Evolutionary conservation across 2,113 vertebrate species (phyloP), one percentile per base, ranked within the genome.

Genomic region (Noctilio leporinus): DNA sequence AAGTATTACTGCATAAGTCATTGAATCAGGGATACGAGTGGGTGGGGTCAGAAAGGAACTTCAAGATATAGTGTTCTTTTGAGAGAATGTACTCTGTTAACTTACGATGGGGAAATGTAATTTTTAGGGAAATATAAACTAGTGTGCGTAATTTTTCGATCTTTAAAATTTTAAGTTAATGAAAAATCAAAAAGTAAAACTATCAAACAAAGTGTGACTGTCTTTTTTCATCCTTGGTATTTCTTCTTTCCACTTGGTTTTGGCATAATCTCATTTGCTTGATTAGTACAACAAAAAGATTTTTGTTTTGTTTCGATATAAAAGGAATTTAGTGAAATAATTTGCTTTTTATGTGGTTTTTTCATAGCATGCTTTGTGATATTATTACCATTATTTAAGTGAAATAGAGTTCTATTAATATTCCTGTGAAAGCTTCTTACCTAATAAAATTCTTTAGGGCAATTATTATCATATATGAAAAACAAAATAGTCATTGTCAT

Each of bases 361-460:
- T 77, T 92, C 57, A 70, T n/a, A 89, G 72, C 73, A 73, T 93
- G 75, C 24, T 83, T 91, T 93, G 45, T 85, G 51, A 7, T 85
- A 5, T 85, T 91, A 57, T 51, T 90, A 5, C 49, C 95, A 75
- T 94, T 91, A 73, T 69, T 94, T 64, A 94, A 83, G 88, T 93
- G 30, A 75, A 89, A 69, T 93, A 14, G 43, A 59, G 3, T 91
- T 91, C 69, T 86, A 92, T 35, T 85, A 22, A 55, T 88, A 91
- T 40, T 89, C 20, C 53, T 69, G 5, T 83, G 89, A 93, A 89
- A 94, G 22, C 64, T 83, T 91, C 64, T 86, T 95, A 59, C 57
- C 17, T 89, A 83, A 93, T 51, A 15, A 89, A 87, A 12, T 75
- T 78, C 38, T 78, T 40, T 49, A 72, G 73, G 64, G n/a, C 30